These are phyloP conservation scores for Parotocinclus haroldoi DNA, from an alignment of 2,797 vertebrate genomes.

Conservation along the genomic window DNA sequence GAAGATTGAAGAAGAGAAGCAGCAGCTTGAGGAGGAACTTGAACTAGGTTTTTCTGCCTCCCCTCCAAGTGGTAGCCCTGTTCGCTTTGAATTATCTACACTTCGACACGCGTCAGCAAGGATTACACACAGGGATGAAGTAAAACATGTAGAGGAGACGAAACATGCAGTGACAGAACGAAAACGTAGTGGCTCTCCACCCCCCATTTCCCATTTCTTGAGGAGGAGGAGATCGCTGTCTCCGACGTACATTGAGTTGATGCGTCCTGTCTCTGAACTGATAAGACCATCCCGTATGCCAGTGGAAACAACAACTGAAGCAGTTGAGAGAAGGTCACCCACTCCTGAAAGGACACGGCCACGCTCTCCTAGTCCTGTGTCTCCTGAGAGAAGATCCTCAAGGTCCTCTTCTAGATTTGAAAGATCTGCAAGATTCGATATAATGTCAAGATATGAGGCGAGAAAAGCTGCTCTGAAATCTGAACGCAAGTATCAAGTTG, in stretches of 20 bases:
- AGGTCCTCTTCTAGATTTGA: conserved; percentile 94
- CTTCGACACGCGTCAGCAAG: conserved; percentile 65
- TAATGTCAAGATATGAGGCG: conserved; percentile 97
- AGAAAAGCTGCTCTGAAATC: conserved; percentile 96
- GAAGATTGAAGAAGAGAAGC: conserved; percentile 84
- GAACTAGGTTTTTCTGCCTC: conserved; percentile 97
- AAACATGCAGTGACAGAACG: conserved; percentile 72
- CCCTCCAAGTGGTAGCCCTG: conserved; percentile 85
- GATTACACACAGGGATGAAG: conserved; percentile 48
- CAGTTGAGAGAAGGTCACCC: conserved; percentile 86
- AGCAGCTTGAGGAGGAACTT: conserved; percentile 91
- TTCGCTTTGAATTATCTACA: conserved; percentile 78
- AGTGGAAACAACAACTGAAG: conserved; percentile 66
- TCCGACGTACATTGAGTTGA: conserved; percentile 95
- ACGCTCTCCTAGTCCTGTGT: conserved; percentile 93
- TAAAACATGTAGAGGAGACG: conserved; percentile 70
- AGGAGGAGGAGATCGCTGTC: conserved; percentile 92
- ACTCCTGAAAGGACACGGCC: conserved; percentile 97
- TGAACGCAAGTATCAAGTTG: conserved; percentile 90
- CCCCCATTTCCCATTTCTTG: conserved; percentile 80
- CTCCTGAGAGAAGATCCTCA: conserved; percentile 80
- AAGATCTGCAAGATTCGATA: conserved; percentile 95
- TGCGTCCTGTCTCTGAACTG: conserved; percentile 95
- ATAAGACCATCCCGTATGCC: conserved; percentile 72
- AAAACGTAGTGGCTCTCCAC: conserved; percentile 66